Base-by-base conservation (phyloP, 2,797 vertebrate genomes). In the Sebastes variabilis region DNA sequence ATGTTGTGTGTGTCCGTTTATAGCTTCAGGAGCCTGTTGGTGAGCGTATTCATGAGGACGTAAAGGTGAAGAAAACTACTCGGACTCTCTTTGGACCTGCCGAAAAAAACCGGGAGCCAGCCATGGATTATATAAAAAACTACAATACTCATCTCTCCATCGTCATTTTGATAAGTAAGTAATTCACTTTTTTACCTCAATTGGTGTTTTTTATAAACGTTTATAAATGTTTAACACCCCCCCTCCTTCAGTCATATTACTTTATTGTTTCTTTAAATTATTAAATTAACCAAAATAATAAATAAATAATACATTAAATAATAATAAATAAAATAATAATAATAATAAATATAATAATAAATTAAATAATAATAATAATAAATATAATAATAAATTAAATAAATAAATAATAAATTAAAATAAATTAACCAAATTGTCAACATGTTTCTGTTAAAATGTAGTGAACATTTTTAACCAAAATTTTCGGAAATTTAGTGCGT, bases 101-200 rank as follows among this genome's bases (percentile, higher is more conserved):
- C 59, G 61, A 80, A 25, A 42, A 30, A 55, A 30, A 55, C 74
- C 70, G 83, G 76, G 74, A 95, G 77, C 72, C 89, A 96, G 77
- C 70, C 89, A 96, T 96, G 96, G 95, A 94, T 89, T 93, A 92
- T 89, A 25, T 71, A 66, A 88, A 81, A 79, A 88, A 71, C 32
- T 81, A 82, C 82, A 85, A 77, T 3, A 70, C 83, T 66, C 62
- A 79, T 83, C 79, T 95, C 10, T 79, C 84, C 61, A 71, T 95
- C 80, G 59, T 93, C 82, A 49, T 94, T 87, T 83, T 94, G 22
- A 90, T 94, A 84, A 92, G 96, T 96, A 84, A 95, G 95, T 91
- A 11, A 27, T 59, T 66, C 16, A 77, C 72, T 81, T 72, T 29
- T 29, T 58, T 29, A 24, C 36, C 62, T 62, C 20, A 34, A 5